Base-by-base conservation (phyloP, 2,888 invertebrate genomes). In the Noctua fimbriata region DNA sequence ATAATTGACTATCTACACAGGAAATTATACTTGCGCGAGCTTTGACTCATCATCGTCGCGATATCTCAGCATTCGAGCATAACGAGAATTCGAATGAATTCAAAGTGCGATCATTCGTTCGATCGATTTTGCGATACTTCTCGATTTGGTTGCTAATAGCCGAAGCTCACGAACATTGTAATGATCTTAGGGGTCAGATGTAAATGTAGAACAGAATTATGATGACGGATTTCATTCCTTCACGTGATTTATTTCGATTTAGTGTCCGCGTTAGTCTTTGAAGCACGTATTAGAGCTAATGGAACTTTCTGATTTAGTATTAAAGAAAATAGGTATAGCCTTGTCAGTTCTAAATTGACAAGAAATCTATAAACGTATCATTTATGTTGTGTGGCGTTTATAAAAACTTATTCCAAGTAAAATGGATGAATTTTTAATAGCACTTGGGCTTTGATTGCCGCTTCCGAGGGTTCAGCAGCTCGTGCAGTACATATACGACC, bases 1-100 rank as follows among this genome's bases (percentile, higher is more conserved):
- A 88, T 90, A 88, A 91, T 88, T 87, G 85, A 52, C 83, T 89
- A 89, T 91, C 90, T 89, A 83, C 84, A 91, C 91, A 92, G 92
- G 92, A 93, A 91, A 91, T 90, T 86, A 81, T 88, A 85, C 66
- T 86, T 76, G 81, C 60, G 78, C 84, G 89, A 82, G 74, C 87
- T 87, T 87, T 93, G 92, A 92, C 89, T 92, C 92, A 91, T 89
- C 84, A 81, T 70, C 69, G 32, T 82, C 63, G 70, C 65, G 69
- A 83, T 86, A 83, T 80, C 83, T 83, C 81, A 73, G 69, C 60
- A 67, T 76, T 82, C 32, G 36, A 36, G 32, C 32, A 36, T n/a
- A 79, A 73, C 69, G 63, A 69, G 86, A 63, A 70, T 70, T 83
- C 65, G 78, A 76, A 80, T 76, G 79, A 83, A 86, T 83, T 73